Percentiles rank a stretch among this genome's conserved stretches.
Evolutionary conservation across 2,113 vertebrate genomes (phyloP).

Genomic region (Callocephalon fimbriatum): DNA sequence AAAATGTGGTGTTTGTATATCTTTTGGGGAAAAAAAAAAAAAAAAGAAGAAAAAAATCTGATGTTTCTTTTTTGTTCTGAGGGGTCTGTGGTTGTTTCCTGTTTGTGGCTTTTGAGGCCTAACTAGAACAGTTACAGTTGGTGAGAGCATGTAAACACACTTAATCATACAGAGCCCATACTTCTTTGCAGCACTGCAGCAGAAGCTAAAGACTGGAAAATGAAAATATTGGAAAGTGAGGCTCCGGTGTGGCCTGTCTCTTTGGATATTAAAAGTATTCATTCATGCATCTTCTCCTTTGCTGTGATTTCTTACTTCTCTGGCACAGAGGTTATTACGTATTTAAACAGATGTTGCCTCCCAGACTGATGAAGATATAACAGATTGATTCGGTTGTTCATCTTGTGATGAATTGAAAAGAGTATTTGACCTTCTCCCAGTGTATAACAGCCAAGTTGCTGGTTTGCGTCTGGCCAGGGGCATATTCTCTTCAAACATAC

Average conservation of each 20-base stretch:
- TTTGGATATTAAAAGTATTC: not conserved
- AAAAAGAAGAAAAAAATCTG: no score
- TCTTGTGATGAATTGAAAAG: accelerated
- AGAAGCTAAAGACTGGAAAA: not conserved
- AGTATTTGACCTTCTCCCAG: not conserved
- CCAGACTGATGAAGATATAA: not conserved
- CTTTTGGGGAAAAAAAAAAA: not conserved
- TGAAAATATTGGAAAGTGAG: not conserved
- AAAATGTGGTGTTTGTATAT: not conserved
- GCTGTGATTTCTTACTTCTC: not conserved
- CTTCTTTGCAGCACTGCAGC: not conserved
- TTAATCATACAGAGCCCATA: not conserved
- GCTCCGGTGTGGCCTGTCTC: not conserved
- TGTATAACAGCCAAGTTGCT: not conserved
- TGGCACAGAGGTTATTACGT: not conserved
- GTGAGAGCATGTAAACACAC: not conserved
- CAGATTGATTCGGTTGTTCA: not conserved
- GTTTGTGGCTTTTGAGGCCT: conserved; percentile 4
- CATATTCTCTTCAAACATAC: not conserved
- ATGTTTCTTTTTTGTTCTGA: not conserved
- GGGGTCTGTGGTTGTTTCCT: not conserved
- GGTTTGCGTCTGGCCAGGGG: not conserved
- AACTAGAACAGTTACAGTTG: not conserved
- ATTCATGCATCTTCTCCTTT: not conserved
- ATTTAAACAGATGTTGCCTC: not conserved